Percentiles rank a stretch among this genome's conserved stretches.
These are phyloP conservation scores for Drosophila elegans DNA, from an alignment of 1,140 invertebrate species.

Conservation along the genomic window DNA sequence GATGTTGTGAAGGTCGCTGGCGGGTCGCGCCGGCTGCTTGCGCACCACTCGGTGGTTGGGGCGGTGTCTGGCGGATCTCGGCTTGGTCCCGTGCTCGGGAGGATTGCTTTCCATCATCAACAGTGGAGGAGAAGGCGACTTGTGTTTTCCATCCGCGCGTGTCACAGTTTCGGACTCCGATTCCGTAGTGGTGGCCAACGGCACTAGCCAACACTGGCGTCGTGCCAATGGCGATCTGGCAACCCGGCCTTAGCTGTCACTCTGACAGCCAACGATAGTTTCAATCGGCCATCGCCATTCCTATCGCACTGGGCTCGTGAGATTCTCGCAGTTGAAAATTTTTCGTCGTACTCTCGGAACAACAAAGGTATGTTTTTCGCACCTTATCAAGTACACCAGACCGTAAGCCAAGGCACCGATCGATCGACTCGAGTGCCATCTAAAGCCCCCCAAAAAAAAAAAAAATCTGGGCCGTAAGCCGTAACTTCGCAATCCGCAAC, in stretches of 20 bases:
- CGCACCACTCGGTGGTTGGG: constrained; percentile 59
- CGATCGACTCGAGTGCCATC: constrained; percentile 2
- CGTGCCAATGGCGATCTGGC: constrained; percentile 24
- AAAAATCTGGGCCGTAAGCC: not conserved
- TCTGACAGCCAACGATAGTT: constrained; percentile 49
- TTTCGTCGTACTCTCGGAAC: constrained; percentile 72
- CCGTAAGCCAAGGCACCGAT: constrained; percentile 59
- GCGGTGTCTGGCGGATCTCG: constrained; percentile 51
- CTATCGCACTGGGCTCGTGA: constrained; percentile 53
- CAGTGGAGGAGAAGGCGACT: constrained; percentile 1
- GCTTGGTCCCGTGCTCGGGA: constrained; percentile 60
- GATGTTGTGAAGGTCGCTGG: constrained; percentile 80
- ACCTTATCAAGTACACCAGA: constrained; percentile 47
- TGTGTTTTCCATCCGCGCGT: constrained; percentile 31
- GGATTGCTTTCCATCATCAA: constrained; percentile 70
- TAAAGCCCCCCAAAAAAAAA: constrained; percentile 7
- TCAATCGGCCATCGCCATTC: constrained; percentile 34
- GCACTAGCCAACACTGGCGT: constrained; percentile 10
- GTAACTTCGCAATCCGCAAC: constrained; percentile 44
- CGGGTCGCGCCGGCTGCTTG: constrained; percentile 58
- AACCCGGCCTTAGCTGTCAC: constrained; percentile 51
- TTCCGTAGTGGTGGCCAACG: not conserved
- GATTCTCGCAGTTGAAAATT: constrained; percentile 71
- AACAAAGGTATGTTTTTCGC: constrained; percentile 79
- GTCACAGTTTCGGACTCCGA: constrained; percentile 10